Conservation (phyloP, 2,797 vertebrate species). For the Pseudochirops corinnae region DNA sequence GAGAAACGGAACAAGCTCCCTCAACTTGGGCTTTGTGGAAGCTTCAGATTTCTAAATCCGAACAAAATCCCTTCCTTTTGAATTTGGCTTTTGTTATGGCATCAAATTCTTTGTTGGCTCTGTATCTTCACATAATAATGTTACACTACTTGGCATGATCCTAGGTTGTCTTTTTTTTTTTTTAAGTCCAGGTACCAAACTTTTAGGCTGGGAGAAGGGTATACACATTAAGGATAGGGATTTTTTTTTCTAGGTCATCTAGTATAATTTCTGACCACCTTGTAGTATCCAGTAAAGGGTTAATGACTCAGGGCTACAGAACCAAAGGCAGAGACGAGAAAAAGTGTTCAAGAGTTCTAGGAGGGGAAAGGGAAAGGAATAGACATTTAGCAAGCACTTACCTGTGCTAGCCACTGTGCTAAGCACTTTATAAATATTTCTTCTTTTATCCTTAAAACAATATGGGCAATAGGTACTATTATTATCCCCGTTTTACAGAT, state of each 20-base stretch:
- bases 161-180: neutral
- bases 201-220: neutral
- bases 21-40: conserved; percentile 7
- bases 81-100: conserved; percentile 7
- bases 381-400: neutral
- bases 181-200: neutral
- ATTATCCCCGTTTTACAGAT: neutral
- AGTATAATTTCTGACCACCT: neutral
- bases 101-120: neutral
- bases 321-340: neutral
- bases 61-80: conserved; percentile 3
- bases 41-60: neutral
- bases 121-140: conserved; percentile 6
- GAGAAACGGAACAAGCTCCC: neutral
- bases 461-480: neutral
- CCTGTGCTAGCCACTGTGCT: neutral
- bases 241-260: neutral
- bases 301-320: neutral
- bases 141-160: neutral
- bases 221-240: neutral
- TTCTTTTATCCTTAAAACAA: neutral
- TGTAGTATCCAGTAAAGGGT: neutral
- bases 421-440: neutral
- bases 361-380: neutral
- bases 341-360: neutral